Evolutionary conservation across 2,113 vertebrate species (phyloP).

Genomic region (Bubo blakistoni): DNA sequence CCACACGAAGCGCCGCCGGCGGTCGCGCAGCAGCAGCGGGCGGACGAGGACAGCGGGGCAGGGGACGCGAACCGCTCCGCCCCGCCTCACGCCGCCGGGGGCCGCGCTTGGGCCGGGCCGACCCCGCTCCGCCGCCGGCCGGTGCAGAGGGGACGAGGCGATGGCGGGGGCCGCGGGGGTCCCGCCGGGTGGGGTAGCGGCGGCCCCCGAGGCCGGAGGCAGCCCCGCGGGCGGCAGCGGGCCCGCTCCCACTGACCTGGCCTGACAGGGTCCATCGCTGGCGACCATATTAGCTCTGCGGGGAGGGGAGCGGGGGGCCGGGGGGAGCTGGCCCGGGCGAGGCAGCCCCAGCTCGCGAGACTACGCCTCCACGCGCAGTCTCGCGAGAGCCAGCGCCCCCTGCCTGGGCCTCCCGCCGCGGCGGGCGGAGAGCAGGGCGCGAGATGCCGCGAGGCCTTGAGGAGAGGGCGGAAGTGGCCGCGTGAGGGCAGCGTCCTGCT

Average conservation of each 20-base stretch:
- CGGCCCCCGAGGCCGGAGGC: too few relatives aligned
- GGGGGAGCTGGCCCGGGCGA: background rate
- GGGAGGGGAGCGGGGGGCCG: background rate
- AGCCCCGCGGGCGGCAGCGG: too few relatives aligned
- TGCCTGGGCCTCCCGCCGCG: background rate
- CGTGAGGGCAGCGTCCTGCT: background rate
- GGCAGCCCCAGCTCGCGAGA: slow-evolving; percentile 20
- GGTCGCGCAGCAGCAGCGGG: background rate
- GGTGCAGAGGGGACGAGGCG: too few relatives aligned
- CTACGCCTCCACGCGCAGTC: background rate
- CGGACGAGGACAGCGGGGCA: background rate
- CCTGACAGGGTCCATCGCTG: slow-evolving; percentile 63
- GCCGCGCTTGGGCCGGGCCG: background rate
- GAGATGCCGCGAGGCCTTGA: background rate
- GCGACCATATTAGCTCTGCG: slow-evolving; percentile 59
- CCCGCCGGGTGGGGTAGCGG: background rate
- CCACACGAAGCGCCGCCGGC: background rate
- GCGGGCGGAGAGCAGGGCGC: rapidly evolving
- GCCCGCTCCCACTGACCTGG: slow-evolving; percentile 50
- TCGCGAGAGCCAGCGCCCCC: background rate
- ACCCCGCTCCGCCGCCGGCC: background rate
- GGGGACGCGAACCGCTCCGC: background rate
- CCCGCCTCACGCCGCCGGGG: background rate
- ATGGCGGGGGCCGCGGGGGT: too few relatives aligned
- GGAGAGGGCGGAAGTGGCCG: background rate